These are phyloP conservation scores for Tetramorium simillimum DNA, from an alignment of 1,140 invertebrate species.

Conservation along the genomic window DNA sequence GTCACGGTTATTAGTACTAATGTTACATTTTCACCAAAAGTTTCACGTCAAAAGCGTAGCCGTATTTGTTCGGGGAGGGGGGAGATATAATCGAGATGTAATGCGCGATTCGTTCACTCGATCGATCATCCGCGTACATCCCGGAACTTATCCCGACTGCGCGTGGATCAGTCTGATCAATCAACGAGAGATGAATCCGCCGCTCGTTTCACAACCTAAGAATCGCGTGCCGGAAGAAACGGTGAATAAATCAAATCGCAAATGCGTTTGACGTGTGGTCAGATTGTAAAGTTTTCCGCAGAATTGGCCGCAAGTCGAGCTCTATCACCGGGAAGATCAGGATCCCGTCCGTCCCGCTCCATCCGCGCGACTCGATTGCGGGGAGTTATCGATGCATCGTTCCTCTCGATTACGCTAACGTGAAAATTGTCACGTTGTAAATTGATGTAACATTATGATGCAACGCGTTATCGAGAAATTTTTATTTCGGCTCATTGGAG, in stretches of 20 bases:
- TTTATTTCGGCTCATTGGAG: neutral
- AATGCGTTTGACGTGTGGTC: slow-evolving; percentile 63
- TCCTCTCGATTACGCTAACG: neutral
- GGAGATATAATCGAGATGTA: neutral
- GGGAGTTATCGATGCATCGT: neutral
- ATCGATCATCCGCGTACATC: neutral
- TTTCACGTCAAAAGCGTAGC: neutral
- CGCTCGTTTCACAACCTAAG: slow-evolving; percentile 13
- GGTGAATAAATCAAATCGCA: slow-evolving; percentile 70
- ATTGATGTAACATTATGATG: neutral
- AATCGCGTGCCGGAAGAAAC: slow-evolving; percentile 29
- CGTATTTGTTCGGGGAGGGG: neutral
- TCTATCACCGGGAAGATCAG: slow-evolving; percentile 49
- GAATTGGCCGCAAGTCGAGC: slow-evolving; percentile 59
- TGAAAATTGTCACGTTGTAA: slow-evolving; percentile 9
- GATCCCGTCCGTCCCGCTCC: neutral
- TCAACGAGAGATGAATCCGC: slow-evolving; percentile 28
- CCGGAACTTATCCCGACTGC: neutral
- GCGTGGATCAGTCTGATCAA: slow-evolving; percentile 26
- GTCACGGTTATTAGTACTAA: neutral
- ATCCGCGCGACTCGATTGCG: slow-evolving; percentile 17
- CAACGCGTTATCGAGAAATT: neutral
- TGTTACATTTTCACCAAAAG: neutral
- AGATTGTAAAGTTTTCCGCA: slow-evolving; percentile 69
- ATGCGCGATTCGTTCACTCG: neutral